Base-by-base conservation (phyloP, 2,888 invertebrate species). In the Drosophila setosimentum region DNA sequence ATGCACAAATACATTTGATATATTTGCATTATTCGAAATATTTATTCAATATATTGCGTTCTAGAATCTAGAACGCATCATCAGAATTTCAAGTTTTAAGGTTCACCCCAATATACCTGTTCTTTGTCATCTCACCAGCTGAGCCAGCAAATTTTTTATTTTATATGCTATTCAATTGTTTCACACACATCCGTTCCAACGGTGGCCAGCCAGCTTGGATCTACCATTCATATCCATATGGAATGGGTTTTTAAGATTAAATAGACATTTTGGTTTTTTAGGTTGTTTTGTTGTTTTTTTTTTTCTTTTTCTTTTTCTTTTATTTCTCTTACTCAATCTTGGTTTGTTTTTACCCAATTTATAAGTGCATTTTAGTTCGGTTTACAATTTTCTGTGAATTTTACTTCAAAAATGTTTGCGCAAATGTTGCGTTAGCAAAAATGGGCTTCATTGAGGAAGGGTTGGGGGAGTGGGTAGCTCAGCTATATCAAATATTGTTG, bases 201-300 rank as follows among this genome's bases (percentile, higher is more conserved):
- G 24, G 8, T 35, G 35, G 35, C 7, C 35, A 35, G 35, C 16
- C 35, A 35, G 18, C 35, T 35, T 18, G 35, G 35, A 35, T 18
- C 7, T 24, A 27, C 2, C 45, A 49, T 29, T 16, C 8, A 5
- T 2, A 2, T 11, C 21, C 24, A 21, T 3, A 21, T 13, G 24
- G 24, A 58, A 24, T 24, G 8, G 32, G 30, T 33, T 53, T 24
- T 33, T 7, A 29, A 58, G 2, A 67, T 27, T 49, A 30, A 67
- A 72, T 69, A 78, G 7, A 49, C n/a, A 48, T 21, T 54, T 55
- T n/a, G 24, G 4, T 59, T 76, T 79, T 79, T 79, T 78, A 67
- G 83, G 85, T 89, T 74, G 83, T 89, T 80, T 68, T 77, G 79
- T 79, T 27, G 35, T 72, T 71, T 82, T 84, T 87, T 76, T 6